Evolutionary conservation across 2,113 vertebrate genomes (phyloP), one percentile per base, ranked within the genome.

Genomic region (Cheilinus undulatus): DNA sequence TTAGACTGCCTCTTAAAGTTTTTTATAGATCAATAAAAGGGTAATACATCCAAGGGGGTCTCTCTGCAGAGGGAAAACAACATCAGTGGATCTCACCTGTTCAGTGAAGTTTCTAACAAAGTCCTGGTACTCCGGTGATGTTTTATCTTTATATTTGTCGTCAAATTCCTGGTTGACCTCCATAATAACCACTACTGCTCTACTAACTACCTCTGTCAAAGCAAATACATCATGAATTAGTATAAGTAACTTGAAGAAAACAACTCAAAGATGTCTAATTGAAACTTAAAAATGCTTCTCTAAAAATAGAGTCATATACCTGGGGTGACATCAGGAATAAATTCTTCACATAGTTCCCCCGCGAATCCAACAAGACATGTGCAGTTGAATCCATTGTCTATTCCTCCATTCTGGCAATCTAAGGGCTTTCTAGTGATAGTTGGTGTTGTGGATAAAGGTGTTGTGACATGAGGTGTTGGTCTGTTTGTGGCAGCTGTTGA

Each of bases 31-130:
- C n/a, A n/a, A n/a, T n/a, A n/a, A n/a, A n/a, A 15, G 36, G 13
- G 13, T 38, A 4, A 38, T n/a, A n/a, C n/a, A 15, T 38, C 36
- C 13, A 38, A 38, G 2, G 1, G 3, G 34, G 3, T 13, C 10
- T 36, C 5, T 36, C n/a, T n/a, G n/a, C n/a, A n/a, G n/a, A n/a
- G n/a, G n/a, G n/a, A n/a, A n/a, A n/a, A n/a, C n/a, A n/a, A n/a
- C 0, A 52, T 51, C 7, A 0, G 15, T 15, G 15, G 10, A 22
- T 42, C 11, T 65, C 8, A 65, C 62, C 62, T 65, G 7, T 2
- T 15, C 7, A 13, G 24, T 52, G 36, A 65, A 65, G 19, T 30
- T 42, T 28, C 12, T 7, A 52, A 65, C 62, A 65, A 65, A 65
- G 3, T 28, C 34, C 52, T 22, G 28, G 34, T 65, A 65, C 28